Evolutionary conservation across 2,113 vertebrate genomes (phyloP).

Genomic region (Lamprotornis superbus): DNA sequence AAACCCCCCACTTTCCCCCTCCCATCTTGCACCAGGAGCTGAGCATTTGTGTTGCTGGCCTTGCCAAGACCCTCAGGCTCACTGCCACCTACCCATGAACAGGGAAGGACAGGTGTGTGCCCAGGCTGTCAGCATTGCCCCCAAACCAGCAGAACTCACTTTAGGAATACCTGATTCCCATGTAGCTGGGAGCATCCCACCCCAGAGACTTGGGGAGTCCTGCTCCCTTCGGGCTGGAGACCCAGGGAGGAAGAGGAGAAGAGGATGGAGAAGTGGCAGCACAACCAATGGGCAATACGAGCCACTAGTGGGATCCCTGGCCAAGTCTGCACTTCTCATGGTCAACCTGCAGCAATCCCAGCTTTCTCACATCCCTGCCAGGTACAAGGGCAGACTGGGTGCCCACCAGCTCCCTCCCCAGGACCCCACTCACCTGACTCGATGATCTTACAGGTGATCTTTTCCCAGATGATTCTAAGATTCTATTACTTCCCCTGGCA

Average conservation of each 20-base stretch:
- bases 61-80: fast-evolving
- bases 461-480: not conserved
- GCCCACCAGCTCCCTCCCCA: not conserved
- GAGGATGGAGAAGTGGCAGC: not conserved
- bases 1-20: fast-evolving
- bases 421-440: slow-evolving; percentile 8
- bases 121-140: not conserved
- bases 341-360: not conserved
- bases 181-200: not conserved
- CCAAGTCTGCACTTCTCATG: not conserved
- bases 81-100: fast-evolving
- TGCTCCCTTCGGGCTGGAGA: fast-evolving
- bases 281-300: not conserved
- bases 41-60: not conserved
- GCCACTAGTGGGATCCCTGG: not conserved
- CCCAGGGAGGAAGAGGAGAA: not conserved
- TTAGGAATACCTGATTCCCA: not conserved
- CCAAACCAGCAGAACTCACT: not conserved
- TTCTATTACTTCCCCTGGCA: not conserved
- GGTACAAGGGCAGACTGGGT: not conserved
- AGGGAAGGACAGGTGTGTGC: fast-evolving
- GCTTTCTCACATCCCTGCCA: not conserved
- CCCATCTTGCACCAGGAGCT: not conserved
- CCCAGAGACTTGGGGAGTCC: not conserved
- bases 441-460: not conserved